Base-by-base conservation (phyloP, 2,113 vertebrate species). In the Montifringilla adamsi region DNA sequence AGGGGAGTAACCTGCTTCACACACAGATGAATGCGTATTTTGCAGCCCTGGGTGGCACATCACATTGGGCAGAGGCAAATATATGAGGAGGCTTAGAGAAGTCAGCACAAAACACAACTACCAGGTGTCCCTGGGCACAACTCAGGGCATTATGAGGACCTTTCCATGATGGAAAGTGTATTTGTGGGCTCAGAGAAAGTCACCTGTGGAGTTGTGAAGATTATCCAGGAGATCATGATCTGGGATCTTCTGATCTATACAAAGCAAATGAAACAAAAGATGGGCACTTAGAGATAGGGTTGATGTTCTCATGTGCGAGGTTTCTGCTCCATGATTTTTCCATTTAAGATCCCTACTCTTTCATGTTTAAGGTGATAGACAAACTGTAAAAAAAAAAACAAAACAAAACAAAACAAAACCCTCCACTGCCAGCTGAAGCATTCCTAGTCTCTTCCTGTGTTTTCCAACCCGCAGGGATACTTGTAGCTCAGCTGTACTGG, bases 221-320 rank as follows among this genome's bases (percentile, higher is more conserved):
- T 46, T 5, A 10, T 78, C 26, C 15, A 53, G 62, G 16, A 87
- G 21, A 81, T 43, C 11, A 26, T 26, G 13, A 20, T 19, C 24
- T 33, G 27, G 11, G 18, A 50, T 50, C 10, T 59, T 85, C 18
- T 56, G 21, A 64, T 30, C 23, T 60, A 18, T 37, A 30, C 37
- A 52, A 41, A 41, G 16, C 31, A 87, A 69, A 66, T 37, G 6
- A 24, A 74, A 62, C 13, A 49, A 35, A 76, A 58, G 41, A 52
- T 0, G 0, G 4, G 14, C 7, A 28, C 4, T 31, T 24, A 23
- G 33, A 35, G n/a, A 20, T 9, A 26, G 5, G 13, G 11, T 37
- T 5, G 3, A 12, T 37, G 15, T n/a, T 84, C 26, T 67, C 23
- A 9, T 9, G 26, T 70, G 31, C 8, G 13, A 23, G 17, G 8